Evolutionary conservation across 2,113 vertebrate species (phyloP).

Genomic region (Aphelocoma coerulescens): DNA sequence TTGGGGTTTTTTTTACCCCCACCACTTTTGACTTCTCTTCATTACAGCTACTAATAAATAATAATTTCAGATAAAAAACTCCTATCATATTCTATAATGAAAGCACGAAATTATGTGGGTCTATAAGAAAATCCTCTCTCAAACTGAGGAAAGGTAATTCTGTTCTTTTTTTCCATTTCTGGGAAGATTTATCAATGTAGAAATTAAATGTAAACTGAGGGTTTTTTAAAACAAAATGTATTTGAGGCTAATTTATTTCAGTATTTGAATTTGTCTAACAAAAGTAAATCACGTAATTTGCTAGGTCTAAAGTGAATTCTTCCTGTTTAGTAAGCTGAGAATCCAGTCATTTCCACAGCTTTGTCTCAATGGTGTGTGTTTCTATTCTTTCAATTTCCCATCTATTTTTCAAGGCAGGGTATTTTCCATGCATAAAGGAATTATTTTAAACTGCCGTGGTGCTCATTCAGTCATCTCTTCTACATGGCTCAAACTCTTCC

Average conservation of each 20-base stretch:
- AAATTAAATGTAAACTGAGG: background rate
- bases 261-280: background rate
- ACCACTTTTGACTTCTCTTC: background rate
- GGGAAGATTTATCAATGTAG: background rate
- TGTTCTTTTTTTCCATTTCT: background rate
- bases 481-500: background rate
- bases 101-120: background rate
- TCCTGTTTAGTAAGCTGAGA: background rate
- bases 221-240: background rate
- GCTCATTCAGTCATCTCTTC: background rate
- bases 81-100: background rate
- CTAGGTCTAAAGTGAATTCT: background rate
- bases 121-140: background rate
- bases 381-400: background rate
- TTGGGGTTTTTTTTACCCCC: fast-evolving
- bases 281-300: fast-evolving
- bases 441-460: background rate
- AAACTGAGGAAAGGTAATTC: background rate
- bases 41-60: background rate
- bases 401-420: background rate
- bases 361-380: background rate
- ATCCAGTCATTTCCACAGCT: background rate
- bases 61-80: background rate
- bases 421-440: background rate
- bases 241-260: background rate